Percentiles rank a stretch among this genome's conserved stretches.
These are phyloP conservation scores for Porites divaricata DNA, from an alignment of 92 coral and sea anemone species.

Conservation along the genomic window DNA sequence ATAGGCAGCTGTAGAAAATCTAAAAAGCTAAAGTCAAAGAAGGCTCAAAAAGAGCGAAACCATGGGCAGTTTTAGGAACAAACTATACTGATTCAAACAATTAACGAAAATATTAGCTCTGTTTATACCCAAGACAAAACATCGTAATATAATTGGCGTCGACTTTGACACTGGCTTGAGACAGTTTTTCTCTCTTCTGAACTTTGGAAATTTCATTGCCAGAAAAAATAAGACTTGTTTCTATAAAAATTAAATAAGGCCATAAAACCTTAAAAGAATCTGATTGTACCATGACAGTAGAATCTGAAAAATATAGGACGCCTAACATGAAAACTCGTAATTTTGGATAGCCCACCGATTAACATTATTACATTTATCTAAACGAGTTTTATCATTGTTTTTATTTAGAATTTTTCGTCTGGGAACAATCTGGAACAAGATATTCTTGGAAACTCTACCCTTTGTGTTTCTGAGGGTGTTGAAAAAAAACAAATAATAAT, in stretches of 20 bases:
- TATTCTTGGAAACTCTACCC: not conserved
- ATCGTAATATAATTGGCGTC: not conserved
- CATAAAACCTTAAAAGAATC: too few species aligned
- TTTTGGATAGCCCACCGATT: not conserved
- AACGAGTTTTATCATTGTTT: not conserved
- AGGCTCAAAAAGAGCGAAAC: slow-evolving; percentile 10
- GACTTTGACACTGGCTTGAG: not conserved
- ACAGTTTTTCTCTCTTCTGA: not conserved
- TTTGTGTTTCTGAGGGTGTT: not conserved
- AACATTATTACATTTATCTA: not conserved
- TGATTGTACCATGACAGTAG: not conserved
- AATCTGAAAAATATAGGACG: not conserved
- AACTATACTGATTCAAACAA: not conserved
- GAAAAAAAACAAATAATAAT: too few species aligned
- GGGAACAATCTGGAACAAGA: not conserved
- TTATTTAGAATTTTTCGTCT: too few species aligned
- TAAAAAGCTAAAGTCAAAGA: not conserved
- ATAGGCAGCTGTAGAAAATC: slow-evolving; percentile 12
- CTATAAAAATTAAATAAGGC: too few species aligned
- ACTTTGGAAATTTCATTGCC: not conserved
- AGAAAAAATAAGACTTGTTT: not conserved
- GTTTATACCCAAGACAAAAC: not conserved
- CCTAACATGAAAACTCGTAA: not conserved
- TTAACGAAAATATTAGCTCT: not conserved
- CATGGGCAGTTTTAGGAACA: not conserved